These are phyloP conservation scores for Hippoglossus stenolepis DNA, from an alignment of 2,113 vertebrate genomes.

Conservation along the genomic window DNA sequence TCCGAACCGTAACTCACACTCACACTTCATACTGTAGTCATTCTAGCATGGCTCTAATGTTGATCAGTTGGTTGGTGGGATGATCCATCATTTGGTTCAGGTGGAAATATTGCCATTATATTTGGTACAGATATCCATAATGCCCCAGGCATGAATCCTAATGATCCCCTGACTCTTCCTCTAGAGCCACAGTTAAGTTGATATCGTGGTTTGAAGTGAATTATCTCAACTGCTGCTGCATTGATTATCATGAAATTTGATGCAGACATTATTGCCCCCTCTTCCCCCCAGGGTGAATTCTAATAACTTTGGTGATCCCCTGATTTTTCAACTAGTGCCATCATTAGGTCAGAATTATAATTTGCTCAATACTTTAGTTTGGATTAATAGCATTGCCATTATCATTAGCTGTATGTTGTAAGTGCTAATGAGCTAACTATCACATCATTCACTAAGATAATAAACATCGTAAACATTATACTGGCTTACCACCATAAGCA, in stretches of 20 bases:
- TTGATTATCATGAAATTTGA: not conserved
- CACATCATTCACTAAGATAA: no score
- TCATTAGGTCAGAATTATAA: no score
- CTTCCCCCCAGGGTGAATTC: no score
- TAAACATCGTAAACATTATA: no score
- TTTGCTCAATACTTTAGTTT: no score
- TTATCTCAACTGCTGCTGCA: not conserved
- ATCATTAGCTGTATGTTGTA: no score
- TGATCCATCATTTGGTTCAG: not conserved
- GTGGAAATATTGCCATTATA: not conserved
- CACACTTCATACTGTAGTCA: not conserved
- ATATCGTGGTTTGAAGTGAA: not conserved
- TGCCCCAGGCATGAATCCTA: not conserved
- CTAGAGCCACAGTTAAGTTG: not conserved
- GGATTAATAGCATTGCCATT: no score
- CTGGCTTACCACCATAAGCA: no score
- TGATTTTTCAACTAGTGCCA: no score
- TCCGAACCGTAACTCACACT: conserved; percentile 4
- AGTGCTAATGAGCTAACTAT: no score
- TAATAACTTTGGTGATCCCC: no score
- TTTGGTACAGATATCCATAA: not conserved
- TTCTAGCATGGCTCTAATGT: no score
- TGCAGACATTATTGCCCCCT: not conserved
- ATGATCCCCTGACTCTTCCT: not conserved
- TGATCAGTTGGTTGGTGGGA: not conserved